phyloP scores from a whole-genome alignment of 1,140 invertebrate species.

The Choristoneura fumiferana region DNA sequence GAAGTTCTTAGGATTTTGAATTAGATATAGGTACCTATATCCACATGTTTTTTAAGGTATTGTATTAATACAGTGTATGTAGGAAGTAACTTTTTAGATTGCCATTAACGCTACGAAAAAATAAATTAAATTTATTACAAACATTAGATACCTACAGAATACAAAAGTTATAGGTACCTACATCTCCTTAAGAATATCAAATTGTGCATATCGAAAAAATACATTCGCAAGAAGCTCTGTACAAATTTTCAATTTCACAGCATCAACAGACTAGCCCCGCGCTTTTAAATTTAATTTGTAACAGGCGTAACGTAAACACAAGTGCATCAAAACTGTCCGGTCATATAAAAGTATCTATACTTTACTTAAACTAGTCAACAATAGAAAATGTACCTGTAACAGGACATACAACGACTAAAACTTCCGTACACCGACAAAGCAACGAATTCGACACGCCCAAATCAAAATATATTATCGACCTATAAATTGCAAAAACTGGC shows the following conservation, averaged over 20 bases:
- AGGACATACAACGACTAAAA: constrained; percentile 40
- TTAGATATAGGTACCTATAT: too few relatives aligned
- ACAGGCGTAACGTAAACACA: constrained; percentile 69
- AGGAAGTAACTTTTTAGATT: too few relatives aligned
- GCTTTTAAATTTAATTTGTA: constrained; percentile 31
- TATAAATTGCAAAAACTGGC: constrained; percentile 49
- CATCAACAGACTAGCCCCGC: constrained; percentile 33
- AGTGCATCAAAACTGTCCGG: constrained; percentile 44
- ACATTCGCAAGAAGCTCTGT: background rate
- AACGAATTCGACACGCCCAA: constrained; percentile 69
- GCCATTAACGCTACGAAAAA: too few relatives aligned
- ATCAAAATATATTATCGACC: constrained; percentile 75
- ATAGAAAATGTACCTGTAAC: constrained; percentile 50
- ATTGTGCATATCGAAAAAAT: too few relatives aligned
- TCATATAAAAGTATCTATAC: constrained; percentile 38
- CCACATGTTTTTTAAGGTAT: too few relatives aligned
- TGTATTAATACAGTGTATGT: too few relatives aligned
- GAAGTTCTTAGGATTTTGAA: too few relatives aligned
- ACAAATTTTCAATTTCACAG: constrained; percentile 18
- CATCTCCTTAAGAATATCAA: too few relatives aligned
- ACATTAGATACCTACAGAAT: too few relatives aligned
- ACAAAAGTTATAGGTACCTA: too few relatives aligned
- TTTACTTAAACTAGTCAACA: background rate
- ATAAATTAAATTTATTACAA: too few relatives aligned
- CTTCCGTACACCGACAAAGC: constrained; percentile 67